Base-by-base conservation (phyloP, 2,888 invertebrate genomes). In the Lasioglossum villosulum region DNA sequence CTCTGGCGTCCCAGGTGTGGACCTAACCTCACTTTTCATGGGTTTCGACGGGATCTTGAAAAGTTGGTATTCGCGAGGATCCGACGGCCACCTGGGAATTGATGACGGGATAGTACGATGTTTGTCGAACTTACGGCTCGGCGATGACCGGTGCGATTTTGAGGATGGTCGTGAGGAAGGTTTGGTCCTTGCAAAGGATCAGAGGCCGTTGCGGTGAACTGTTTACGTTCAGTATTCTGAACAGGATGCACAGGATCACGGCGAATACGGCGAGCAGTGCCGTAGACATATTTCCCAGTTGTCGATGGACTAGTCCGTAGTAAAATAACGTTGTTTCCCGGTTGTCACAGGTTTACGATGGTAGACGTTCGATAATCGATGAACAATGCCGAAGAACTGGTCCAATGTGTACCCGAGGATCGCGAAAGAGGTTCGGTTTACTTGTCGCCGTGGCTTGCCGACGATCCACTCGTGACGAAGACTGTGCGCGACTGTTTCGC, bases 161-260 rank as follows among this genome's bases (percentile, higher is more conserved):
- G 91, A 97, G 96, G 83, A 98, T 96, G 88, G 97, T 97, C 93
- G 98, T 97, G 89, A 98, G 96, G 95, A 98, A 98, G 91, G 96
- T 96, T 93, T 96, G 96, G 95, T 98, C 98, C 93, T 96, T 96
- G 94, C 98, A 98, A 95, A 97, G 97, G 86, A 98, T 96, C 92
- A 96, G 96, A 84, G 98, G 98, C 95, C 97, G 97, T 92, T 97
- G 96, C 56, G 98, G 97, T 94, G 97, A 97, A 93, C 98, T 98
- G 95, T 97, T 98, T 87, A 98, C 98, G 95, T 98, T 98, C 91
- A 98, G 95, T 95, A 98, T 97, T 95, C 98, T 96, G 95, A 98
- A 98, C 90, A 98, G 96, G 93, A 98, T 96, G 95, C 98, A 98
- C 87, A 98, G 96, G 92, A 98, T 97, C 86, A 98, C 97, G 88